Conservation (phyloP, 2,888 invertebrate species). For the Oasisia sp. region DNA sequence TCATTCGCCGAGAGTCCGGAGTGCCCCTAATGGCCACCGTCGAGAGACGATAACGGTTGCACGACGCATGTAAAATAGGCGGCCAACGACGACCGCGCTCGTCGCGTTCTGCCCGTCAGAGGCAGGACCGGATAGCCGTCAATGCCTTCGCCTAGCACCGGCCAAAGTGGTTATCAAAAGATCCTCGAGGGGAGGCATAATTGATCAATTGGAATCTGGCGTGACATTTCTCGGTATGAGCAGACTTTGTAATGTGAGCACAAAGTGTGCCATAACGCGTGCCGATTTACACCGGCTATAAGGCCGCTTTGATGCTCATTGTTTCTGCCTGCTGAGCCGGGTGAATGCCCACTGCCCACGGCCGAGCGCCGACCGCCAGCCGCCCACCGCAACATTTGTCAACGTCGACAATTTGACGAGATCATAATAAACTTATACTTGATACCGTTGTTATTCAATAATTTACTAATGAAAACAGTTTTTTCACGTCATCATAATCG, state of each 20-base stretch:
- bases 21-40: slow-evolving; percentile 8
- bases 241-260: too few relatives aligned
- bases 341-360: background rate
- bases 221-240: background rate
- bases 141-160: background rate
- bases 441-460: background rate
- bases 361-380: background rate
- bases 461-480: background rate
- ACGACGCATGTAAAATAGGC: background rate
- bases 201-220: background rate
- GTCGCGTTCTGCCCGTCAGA: background rate
- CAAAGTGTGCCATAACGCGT: background rate
- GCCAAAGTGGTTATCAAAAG: background rate
- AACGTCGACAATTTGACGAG: background rate
- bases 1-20: background rate
- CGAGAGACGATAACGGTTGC: background rate
- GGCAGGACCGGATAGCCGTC: background rate
- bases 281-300: background rate
- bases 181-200: slow-evolving; percentile 4
- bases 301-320: background rate
- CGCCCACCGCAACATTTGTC: background rate
- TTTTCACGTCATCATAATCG: background rate
- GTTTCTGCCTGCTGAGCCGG: background rate
- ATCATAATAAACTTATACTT: background rate
- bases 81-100: background rate